phyloP scores from a whole-genome alignment of 1,140 invertebrate genomes.

The Caenorhabditis elegans region WBcel235 BX284602.5:15136501-15137000 shows the following conservation, averaged over 20 bases:
- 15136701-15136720: not conserved
- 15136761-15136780: slow-evolving; percentile 17
- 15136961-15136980: no score
- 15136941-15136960: no score
- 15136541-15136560: no score
- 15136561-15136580: no score
- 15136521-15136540: no score
- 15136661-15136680: not conserved
- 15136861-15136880: no score
- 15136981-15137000: no score
- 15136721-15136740: not conserved
- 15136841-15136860: no score
- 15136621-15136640: not conserved
- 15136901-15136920: slow-evolving; percentile 1
- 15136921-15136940: not conserved
- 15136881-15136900: not conserved
- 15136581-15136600: not conserved
- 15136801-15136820: slow-evolving; percentile 18
- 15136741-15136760: slow-evolving; percentile 13
- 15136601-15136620: not conserved
- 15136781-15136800: slow-evolving; percentile 16
- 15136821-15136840: slow-evolving; percentile 13
- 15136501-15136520: no score
- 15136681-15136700: not conserved
- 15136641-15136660: not conserved